A percentile compares a stretch with the other conserved stretches of the same genome.
Evolutionary conservation across 2,797 vertebrate species (phyloP).

Genomic region (Catostomus latipinnis): DNA sequence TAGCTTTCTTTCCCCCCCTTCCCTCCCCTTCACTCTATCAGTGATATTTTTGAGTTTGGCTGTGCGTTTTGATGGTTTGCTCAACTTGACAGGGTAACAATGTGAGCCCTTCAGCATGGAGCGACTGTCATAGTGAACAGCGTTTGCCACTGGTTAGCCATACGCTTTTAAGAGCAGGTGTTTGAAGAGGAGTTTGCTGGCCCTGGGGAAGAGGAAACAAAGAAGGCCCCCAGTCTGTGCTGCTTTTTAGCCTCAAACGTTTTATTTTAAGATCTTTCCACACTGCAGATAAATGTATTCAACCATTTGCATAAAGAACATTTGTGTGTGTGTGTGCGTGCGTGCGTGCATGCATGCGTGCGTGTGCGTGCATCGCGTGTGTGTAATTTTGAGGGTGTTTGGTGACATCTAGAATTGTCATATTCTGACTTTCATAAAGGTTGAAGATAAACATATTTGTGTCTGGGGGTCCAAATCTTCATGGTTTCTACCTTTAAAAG

Average conservation of each 20-base stretch:
- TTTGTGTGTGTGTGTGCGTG: constrained; percentile 11
- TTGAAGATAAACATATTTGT: constrained; percentile 11
- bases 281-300: constrained; percentile 62
- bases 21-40: constrained; percentile 14
- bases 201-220: constrained; percentile 57
- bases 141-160: constrained; percentile 58
- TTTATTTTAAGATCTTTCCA: constrained; percentile 63
- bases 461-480: constrained; percentile 37
- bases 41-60: constrained; percentile 46
- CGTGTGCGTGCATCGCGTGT: neutral
- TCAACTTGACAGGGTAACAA: constrained; percentile 54
- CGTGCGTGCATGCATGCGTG: neutral
- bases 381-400: constrained; percentile 40
- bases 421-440: constrained; percentile 32
- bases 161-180: constrained; percentile 63
- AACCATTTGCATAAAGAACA: constrained; percentile 66
- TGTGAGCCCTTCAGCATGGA: constrained; percentile 49
- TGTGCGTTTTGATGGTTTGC: constrained; percentile 59
- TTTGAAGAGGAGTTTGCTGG: constrained; percentile 65
- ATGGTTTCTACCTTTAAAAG: constrained; percentile 35
- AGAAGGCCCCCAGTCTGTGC: constrained; percentile 57
- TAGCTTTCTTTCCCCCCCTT: constrained; percentile 14
- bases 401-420: constrained; percentile 43
- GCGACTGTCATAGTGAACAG: constrained; percentile 56
- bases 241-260: constrained; percentile 58